Base-by-base conservation (phyloP, 2,888 invertebrate genomes). In the Cryptocheilus praepositus region DNA sequence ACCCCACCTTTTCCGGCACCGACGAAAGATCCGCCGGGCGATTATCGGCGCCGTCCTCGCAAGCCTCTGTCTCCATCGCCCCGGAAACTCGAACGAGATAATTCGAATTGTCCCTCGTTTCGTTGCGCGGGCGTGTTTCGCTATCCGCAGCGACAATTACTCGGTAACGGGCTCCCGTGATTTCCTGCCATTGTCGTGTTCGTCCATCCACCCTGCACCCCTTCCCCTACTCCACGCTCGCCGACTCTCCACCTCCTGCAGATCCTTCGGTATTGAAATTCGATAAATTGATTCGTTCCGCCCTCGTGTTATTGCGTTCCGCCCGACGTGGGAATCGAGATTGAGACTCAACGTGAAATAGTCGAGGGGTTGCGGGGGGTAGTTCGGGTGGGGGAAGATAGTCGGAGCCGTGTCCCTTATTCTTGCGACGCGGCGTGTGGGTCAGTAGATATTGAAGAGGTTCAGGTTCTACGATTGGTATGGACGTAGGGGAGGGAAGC, bases 201-300 rank as follows among this genome's bases (percentile, higher is more conserved):
- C 64, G 18, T 49, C 18, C 49, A 5, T 18, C 16, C 49, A n/a
- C 16, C 18, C 18, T 15, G 2, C 45, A 3, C 15, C 3, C 49
- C 16, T 11, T 4, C n/a, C 15, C n/a, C 15, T 15, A 16, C n/a
- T 7, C 4, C 16, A 4, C 46, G 15, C n/a, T 15, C 46, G 3
- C 11, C 46, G 11, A 46, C 46, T 15, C 46, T 28, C 36, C 1
- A 11, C 36, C 36, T 7, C n/a, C 49, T 18, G 49, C 16, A n/a
- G 18, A 62, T 13, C 22, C 25, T 60, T 45, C 49, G 19, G 49
- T 71, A 75, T 75, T 71, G 75, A 74, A 75, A 74, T 74, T 69
- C 75, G 69, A 74, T 75, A 74, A 74, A 74, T 74, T 71, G 75
- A 74, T 71, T 71, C 71, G 74, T 67, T 67, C 64, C 69, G 49